phyloP scores from a whole-genome alignment of 2,113 vertebrate species.

The Hucho hucho region DNA sequence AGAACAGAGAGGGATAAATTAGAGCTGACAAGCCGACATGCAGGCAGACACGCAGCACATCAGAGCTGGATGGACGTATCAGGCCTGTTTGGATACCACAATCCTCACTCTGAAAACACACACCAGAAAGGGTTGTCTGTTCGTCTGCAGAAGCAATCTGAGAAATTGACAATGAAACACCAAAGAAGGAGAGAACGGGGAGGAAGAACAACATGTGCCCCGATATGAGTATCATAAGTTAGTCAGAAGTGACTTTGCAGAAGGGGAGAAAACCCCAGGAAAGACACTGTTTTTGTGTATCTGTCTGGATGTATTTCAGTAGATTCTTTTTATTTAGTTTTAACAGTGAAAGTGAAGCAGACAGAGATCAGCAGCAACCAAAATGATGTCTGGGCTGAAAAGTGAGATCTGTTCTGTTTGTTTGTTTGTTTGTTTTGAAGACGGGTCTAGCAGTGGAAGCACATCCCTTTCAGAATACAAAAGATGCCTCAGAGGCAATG shows the following conservation, averaged over 20 bases:
- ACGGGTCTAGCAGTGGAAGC: constrained; percentile 60
- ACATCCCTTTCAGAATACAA: constrained; percentile 71
- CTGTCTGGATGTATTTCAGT: constrained; percentile 62
- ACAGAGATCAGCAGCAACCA: constrained; percentile 70
- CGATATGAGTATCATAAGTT: constrained; percentile 55
- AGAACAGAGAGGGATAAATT: constrained; percentile 69
- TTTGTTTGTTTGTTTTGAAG: constrained; percentile 68
- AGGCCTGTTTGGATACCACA: constrained; percentile 59
- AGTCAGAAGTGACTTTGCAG: constrained; percentile 44
- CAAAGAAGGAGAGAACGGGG: neutral
- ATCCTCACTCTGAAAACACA: constrained; percentile 35
- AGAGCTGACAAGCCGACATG: constrained; percentile 67
- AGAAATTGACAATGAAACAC: constrained; percentile 58
- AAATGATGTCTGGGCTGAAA: constrained; percentile 54
- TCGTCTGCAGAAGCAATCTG: constrained; percentile 43
- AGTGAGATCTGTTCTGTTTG: constrained; percentile 39
- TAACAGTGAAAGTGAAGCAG: constrained; percentile 64
- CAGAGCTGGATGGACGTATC: constrained; percentile 61
- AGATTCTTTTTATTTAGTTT: constrained; percentile 55
- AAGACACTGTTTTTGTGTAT: constrained; percentile 31
- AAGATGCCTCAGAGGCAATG: constrained; percentile 72
- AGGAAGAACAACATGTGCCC: constrained; percentile 49
- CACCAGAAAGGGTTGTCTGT: constrained; percentile 24
- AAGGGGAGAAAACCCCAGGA: constrained; percentile 5
- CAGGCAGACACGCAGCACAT: constrained; percentile 57